Evolutionary conservation across 2,797 vertebrate species (phyloP), one percentile per base, ranked within the genome.

Genomic region (Hydrolagus colliei): DNA sequence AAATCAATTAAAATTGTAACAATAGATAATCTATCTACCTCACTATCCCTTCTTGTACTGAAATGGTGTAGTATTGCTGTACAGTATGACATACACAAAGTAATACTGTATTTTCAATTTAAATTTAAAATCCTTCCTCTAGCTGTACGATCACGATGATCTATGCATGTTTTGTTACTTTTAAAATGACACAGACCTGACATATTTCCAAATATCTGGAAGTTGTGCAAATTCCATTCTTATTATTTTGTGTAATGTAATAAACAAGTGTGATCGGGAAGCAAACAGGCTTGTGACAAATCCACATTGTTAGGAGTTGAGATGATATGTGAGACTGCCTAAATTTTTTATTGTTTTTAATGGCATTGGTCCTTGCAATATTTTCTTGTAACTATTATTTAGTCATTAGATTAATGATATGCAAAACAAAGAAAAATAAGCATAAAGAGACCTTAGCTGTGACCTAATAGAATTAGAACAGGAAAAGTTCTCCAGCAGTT

Each of bases 41-140:
- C 41, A 52, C 41, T 52, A 52, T 52, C 41, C 41, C 41, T 52
- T 52, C 41, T 77, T 77, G 61, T 77, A 61, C 20, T n/a, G 75
- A 74, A 32, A 12, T 61, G 41, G 41, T 52, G 41, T n/a, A 61
- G 52, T 77, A 61, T 77, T 41, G 61, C 75, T 59, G 75, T 9
- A 77, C n/a, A n/a, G n/a, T 77, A 10, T 77, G 41, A 77, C 75
- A 77, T n/a, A 35, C 41, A 73, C 67, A 68, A 35, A 74, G 32
- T 74, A 74, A 74, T 52, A 52, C 41, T 52, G n/a, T 77, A 77
- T 9, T 61, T 59, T 20, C 2, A 10, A 7, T 7, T 20, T 77
- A 9, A 10, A 18, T 77, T 61, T 61, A 77, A 77, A 1, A n/a
- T n/a, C n/a, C 20, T 59, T 52, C 52, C 61, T 77, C n/a, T 4